A percentile compares a stretch with the other conserved stretches of the same genome.
Evolutionary conservation across 2,113 vertebrate species (phyloP).

Genomic region (Gymnobelideus leadbeateri): DNA sequence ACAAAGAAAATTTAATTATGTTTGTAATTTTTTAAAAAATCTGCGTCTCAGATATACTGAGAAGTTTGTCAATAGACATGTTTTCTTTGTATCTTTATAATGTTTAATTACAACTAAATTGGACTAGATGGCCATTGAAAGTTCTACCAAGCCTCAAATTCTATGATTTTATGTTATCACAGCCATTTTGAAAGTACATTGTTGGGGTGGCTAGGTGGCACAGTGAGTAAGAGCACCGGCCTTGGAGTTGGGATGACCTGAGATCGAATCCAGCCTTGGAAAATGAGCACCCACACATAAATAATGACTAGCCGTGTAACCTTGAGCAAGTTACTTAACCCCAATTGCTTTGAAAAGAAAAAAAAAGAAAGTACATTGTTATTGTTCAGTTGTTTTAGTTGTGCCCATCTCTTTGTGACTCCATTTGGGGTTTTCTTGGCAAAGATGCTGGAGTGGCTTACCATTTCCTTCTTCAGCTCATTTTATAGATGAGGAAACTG

Average conservation of each 20-base stretch:
- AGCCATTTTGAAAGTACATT: background rate
- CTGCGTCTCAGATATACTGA: slow-evolving; percentile 27
- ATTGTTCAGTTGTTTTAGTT: background rate
- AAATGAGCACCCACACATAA: too few species aligned
- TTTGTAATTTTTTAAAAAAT: slow-evolving; percentile 39
- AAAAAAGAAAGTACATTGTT: background rate
- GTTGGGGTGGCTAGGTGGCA: too few species aligned
- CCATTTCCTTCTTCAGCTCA: too few species aligned
- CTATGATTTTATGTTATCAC: background rate
- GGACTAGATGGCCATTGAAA: background rate
- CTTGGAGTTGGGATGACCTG: too few species aligned
- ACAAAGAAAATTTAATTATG: slow-evolving; percentile 67
- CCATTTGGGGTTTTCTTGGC: too few species aligned
- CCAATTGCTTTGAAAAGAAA: too few species aligned
- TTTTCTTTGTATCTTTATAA: background rate
- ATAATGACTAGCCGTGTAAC: too few species aligned
- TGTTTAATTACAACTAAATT: background rate
- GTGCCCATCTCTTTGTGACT: background rate
- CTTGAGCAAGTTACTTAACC: too few species aligned
- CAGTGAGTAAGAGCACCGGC: too few species aligned
- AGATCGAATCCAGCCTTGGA: too few species aligned
- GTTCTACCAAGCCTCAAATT: background rate
- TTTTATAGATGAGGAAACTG: too few species aligned
- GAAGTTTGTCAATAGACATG: slow-evolving; percentile 20
- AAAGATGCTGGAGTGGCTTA: too few species aligned